A percentile compares a stretch with the other conserved stretches of the same genome.
phyloP scores from a whole-genome alignment of 2,113 vertebrate species.

The Cochlearius cochlearius region DNA sequence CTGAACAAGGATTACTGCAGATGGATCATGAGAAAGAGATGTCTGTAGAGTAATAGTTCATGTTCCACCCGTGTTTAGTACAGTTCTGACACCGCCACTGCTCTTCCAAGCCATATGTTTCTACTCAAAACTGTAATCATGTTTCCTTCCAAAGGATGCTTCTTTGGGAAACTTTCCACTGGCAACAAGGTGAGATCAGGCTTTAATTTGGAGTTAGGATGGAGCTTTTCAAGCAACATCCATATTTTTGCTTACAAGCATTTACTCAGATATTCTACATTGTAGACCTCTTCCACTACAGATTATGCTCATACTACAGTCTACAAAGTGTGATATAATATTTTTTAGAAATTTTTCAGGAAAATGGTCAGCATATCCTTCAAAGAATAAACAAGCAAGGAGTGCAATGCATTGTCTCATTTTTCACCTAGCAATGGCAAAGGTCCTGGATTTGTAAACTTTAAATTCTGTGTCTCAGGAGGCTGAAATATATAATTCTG shows the following conservation, averaged over 20 bases:
- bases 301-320: not conserved
- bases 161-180: not conserved
- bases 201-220: not conserved
- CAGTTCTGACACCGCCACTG: not conserved
- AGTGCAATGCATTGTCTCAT: not conserved
- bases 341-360: not conserved
- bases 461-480: not conserved
- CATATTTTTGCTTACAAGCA: not conserved
- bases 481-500: not conserved
- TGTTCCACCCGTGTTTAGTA: not conserved
- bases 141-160: not conserved
- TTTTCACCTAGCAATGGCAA: not conserved
- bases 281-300: not conserved
- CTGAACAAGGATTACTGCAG: not conserved
- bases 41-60: not conserved
- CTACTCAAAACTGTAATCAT: not conserved
- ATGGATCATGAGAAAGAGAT: not conserved
- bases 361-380: not conserved
- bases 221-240: not conserved
- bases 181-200: not conserved
- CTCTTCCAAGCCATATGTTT: not conserved
- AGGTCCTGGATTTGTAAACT: not conserved
- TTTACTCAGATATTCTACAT: not conserved
- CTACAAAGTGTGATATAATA: not conserved
- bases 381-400: not conserved